phyloP scores from a whole-genome alignment of 2,113 vertebrate species.

The Periophthalmodon schlosseri region DNA sequence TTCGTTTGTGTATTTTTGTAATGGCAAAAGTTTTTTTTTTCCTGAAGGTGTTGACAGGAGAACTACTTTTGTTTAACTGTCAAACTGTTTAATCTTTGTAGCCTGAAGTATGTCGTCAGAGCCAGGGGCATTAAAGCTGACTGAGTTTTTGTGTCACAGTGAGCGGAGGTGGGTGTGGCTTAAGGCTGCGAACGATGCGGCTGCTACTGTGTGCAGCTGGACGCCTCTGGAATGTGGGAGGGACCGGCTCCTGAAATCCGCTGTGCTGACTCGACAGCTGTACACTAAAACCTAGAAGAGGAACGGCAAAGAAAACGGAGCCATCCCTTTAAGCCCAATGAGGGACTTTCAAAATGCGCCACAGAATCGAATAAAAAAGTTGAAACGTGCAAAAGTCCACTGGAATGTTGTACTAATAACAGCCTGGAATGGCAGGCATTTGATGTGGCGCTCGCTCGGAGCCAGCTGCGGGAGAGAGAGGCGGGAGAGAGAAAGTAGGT shows the following conservation, averaged over 20 bases:
- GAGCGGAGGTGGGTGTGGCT: constrained; percentile 29
- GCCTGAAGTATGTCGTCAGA: constrained; percentile 26
- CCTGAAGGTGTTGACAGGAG: neutral
- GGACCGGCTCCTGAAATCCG: constrained; percentile 36
- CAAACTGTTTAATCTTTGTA: constrained; percentile 15
- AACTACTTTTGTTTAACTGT: constrained; percentile 1
- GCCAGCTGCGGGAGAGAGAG: constrained; percentile 66
- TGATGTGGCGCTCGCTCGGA: constrained; percentile 58
- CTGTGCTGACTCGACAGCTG: constrained; percentile 56
- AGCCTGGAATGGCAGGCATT: constrained; percentile 67
- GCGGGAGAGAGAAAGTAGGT: constrained; percentile 70
- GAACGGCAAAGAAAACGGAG: constrained; percentile 15
- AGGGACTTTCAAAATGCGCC: constrained; percentile 23
- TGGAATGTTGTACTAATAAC: constrained; percentile 47
- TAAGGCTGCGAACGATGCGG: constrained; percentile 40
- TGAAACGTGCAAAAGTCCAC: constrained; percentile 17
- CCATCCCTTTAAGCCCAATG: constrained; percentile 30
- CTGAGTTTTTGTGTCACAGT: constrained; percentile 42
- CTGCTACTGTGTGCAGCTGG: constrained; percentile 40
- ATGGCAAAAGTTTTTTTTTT: neutral
- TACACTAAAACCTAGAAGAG: constrained; percentile 20
- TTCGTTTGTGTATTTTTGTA: neutral
- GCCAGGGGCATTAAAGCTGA: constrained; percentile 28
- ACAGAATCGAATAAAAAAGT: constrained; percentile 30
- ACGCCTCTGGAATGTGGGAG: constrained; percentile 44